Base-by-base conservation (phyloP, 2,797 vertebrate species). In the Peromyscus melanophrys region DNA sequence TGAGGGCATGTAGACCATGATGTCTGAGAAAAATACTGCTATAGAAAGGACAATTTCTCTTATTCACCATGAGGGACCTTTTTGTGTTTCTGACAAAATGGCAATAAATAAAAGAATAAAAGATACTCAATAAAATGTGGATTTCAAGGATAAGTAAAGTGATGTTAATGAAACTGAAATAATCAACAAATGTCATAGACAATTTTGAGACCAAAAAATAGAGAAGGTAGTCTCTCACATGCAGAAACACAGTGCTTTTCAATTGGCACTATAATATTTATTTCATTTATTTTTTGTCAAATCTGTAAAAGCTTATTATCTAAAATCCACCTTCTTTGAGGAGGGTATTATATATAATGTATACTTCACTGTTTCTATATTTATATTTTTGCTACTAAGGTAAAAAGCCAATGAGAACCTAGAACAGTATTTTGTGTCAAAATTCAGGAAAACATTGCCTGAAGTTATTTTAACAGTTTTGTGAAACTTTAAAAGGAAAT, bases 351-450 rank as follows among this genome's bases (percentile, higher is more conserved):
- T 61, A 49, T 61, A 71, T n/a, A 84, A 77, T 90, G 25, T 49
- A 49, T 86, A 55, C 37, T 71, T 83, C 52, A 3, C 7, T 73
- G 23, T 84, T 90, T 77, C 29, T 34, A 52, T 78, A 52, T 86
- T 95, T 90, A 37, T 61, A 86, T 31, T 52, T 86, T 37, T 71
- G 27, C 34, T 52, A 10, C 67, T 76, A 40, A 80, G 13, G 40
- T 25, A 86, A 92, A 92, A 88, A 73, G n/a, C 17, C 89, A 73
- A 43, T 93, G 21, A 75, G 10, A 59, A 85, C 67, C 75, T 86
- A 63, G 89, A 65, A 46, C 19, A 82, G 2, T 43, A 81, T 85
- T 85, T 92, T 85, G 17, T 75, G 11, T 85, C 31, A 59, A 85
- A 67, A 4, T 55, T 55, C 14, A 67, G 4, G 57, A 57, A 29